Base-by-base conservation (phyloP, 2,888 invertebrate genomes). In the Phalera bucephala region DNA sequence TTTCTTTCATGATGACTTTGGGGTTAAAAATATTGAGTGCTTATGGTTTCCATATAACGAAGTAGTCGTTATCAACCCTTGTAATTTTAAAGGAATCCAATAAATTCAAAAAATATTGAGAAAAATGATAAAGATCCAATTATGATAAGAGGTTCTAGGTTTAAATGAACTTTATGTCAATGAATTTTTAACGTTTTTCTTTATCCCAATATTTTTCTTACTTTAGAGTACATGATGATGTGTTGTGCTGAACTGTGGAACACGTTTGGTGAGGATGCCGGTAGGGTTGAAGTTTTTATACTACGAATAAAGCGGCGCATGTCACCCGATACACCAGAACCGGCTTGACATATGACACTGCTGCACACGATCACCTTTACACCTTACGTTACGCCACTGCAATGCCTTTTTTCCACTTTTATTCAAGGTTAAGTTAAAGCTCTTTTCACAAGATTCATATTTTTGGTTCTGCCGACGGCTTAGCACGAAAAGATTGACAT, bases 261-360 rank as follows among this genome's bases (percentile, higher is more conserved):
- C 69, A 70, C 76, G 72, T 80, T 80, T 89, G 88, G 75, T 86
- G 75, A 66, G 60, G 69, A 65, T 53, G 60, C 62, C 45, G 51
- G 61, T 55, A 64, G 67, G 72, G 67, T 73, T 76, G 77, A 77
- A 78, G 77, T 79, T 89, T 88, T 86, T 88, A 89, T 89, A 89
- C 76, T 52, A 64, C 54, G 64, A n/a, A n/a, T n/a, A n/a, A 69
- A 71, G 59, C 64, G 43, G 52, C 40, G 45, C 60, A 45, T 73
- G 87, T 76, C 75, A 85, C 69, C 73, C 71, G 79, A 78, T 66
- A 73, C 64, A 45, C 52, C 63, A 54, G 69, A 86, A 88, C 88
- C 87, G 85, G 85, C 80, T 63, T 62, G 55, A 72, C 77, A 81
- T 65, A 64, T 68, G 84, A 87, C 73, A 80, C 83, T 75, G 63